Base-by-base conservation (phyloP, 2,797 vertebrate species). In the Ispidina lecontei region DNA sequence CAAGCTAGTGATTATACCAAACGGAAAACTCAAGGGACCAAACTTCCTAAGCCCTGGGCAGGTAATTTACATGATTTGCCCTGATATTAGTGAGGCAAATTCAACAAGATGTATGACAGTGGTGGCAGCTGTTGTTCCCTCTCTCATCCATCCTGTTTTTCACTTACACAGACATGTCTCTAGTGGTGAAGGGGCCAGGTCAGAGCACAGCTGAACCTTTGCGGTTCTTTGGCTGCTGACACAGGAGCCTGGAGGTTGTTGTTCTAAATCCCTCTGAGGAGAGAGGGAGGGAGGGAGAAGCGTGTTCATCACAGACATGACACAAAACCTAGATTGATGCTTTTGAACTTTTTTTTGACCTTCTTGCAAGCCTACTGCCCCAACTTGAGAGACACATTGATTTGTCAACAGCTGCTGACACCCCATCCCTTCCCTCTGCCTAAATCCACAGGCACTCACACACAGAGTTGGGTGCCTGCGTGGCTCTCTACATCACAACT, bases 1-100 rank as follows among this genome's bases (percentile, higher is more conserved):
- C 84, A 85, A 81, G 16, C 52, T 44, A 29, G 29, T 80, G 46
- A 93, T 93, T 89, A 83, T 75, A 75, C 47, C n/a, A 64, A 69
- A 51, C 47, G 33, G 43, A 85, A 83, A 89, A 86, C 85, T 81
- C 4, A 0, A 69, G 63, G 52, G 70, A 87, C 55, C 47, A 84
- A 78, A 75, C 35, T 78, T 85, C 59, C 28, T 72, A 22, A 67
- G 49, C 73, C 25, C 19, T 46, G 44, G 75, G 62, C 65, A 47
- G 60, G 55, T 68, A 59, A 83, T 89, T 87, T 93, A 39, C 51
- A 60, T 41, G 2, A 55, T 62, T 35, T 75, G 35, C 29, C 25
- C 43, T 43, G 25, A 16, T 55, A 44, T 59, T 85, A 75, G 51
- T 51, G 54, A 72, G 35, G 55, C 4, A 2, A 81, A 73, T 75